Percentiles rank a stretch among this genome's conserved stretches.
Conservation (phyloP, 2,113 vertebrate species). For the Procavia capensis region DNA sequence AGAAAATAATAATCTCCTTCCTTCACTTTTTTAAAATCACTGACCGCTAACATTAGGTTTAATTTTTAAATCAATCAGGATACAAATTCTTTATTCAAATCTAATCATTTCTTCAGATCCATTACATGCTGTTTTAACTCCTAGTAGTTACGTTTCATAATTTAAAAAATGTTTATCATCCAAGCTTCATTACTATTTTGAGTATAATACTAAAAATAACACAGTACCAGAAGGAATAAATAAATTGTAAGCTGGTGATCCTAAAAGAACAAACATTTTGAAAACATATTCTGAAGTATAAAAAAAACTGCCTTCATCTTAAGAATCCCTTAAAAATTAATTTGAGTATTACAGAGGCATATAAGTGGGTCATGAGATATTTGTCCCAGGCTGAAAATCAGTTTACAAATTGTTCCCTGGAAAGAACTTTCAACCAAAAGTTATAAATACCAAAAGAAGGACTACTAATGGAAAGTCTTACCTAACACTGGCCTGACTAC, state of each 20-base stretch:
- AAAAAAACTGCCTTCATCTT: constrained; percentile 55
- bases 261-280: constrained; percentile 52
- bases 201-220: background rate
- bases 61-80: background rate
- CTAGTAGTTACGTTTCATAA: background rate
- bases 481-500: background rate
- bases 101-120: background rate
- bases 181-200: background rate
- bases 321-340: constrained; percentile 4
- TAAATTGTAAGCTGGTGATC: background rate
- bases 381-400: constrained; percentile 46
- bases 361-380: constrained; percentile 4
- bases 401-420: constrained; percentile 55
- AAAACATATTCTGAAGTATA: constrained; percentile 54
- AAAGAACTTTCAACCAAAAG: constrained; percentile 69
- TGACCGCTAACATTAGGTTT: background rate
- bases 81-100: background rate
- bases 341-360: background rate
- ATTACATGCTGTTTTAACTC: background rate
- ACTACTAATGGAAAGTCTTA: constrained; percentile 55
- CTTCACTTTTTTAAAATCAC: background rate
- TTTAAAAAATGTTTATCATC: background rate
- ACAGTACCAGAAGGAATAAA: background rate
- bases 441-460: constrained; percentile 50
- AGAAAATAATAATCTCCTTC: background rate